A percentile compares a stretch with the other conserved stretches of the same genome.
Conservation (phyloP, 2,113 vertebrate species). For the human (Homo sapiens) region DNA sequence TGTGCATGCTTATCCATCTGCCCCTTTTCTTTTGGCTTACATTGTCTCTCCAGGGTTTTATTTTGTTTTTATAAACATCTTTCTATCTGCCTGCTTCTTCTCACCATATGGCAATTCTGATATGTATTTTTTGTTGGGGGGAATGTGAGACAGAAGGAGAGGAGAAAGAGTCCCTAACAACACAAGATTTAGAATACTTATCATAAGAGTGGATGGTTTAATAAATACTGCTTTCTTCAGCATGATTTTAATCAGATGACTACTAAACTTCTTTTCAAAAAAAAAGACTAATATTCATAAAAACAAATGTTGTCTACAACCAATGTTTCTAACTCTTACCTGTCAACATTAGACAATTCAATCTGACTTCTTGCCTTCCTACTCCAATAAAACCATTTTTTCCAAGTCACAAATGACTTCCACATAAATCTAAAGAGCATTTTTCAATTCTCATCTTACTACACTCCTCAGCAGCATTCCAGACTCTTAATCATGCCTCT, state of each 20-base stretch:
- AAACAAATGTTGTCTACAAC: background rate
- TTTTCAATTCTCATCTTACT: background rate
- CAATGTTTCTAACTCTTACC: background rate
- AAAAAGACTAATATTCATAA: background rate
- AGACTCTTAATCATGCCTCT: background rate
- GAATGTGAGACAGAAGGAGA: conserved; percentile 64
- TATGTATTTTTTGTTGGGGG: conserved; percentile 47
- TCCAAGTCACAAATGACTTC: background rate
- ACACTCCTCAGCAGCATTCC: background rate
- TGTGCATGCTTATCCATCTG: conserved; percentile 60
- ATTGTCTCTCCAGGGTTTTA: conserved; percentile 65
- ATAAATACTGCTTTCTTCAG: conserved; percentile 35
- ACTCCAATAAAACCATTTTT: background rate
- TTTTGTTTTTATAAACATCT: conserved; percentile 74
- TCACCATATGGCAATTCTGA: conserved; percentile 68
- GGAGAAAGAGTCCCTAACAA: conserved; percentile 5
- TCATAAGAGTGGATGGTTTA: background rate
- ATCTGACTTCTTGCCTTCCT: background rate
- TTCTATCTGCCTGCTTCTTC: conserved; percentile 57
- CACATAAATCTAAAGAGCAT: background rate
- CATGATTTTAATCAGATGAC: conserved; percentile 15
- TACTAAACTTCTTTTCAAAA: background rate
- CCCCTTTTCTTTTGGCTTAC: conserved; percentile 56
- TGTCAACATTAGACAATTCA: background rate
- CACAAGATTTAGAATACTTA: conserved; percentile 28